phyloP scores from a whole-genome alignment of 2,888 invertebrate genomes.

The Dexiosoma caninum region DNA sequence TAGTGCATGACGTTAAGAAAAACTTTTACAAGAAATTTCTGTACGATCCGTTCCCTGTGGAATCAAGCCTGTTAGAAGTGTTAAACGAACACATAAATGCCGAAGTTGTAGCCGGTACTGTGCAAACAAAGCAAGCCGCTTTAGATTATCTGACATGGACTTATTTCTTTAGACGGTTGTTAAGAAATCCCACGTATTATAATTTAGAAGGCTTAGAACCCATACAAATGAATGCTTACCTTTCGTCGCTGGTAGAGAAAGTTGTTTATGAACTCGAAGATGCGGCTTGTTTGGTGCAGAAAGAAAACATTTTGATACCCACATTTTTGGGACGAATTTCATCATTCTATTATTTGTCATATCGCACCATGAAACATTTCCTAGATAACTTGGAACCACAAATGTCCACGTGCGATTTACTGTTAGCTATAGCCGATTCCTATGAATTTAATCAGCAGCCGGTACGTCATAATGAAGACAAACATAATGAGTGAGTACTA shows the following conservation, averaged over 20 bases:
- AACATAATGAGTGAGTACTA: conserved; percentile 87
- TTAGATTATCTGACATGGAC: conserved; percentile 99
- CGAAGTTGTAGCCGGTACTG: conserved; percentile 96
- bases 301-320: conserved; percentile 76
- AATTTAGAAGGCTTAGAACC: conserved; percentile 86
- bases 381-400: conserved; percentile 82
- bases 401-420: conserved; percentile 84
- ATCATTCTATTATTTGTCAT: conserved; percentile 97
- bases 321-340: conserved; percentile 95
- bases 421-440: conserved; percentile 88
- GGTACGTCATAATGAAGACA: conserved; percentile 98
- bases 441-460: conserved; percentile 96
- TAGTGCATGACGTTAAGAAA: conserved; percentile 98
- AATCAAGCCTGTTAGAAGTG: conserved; percentile 94
- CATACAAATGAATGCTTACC: conserved; percentile 84
- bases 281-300: conserved; percentile 89
- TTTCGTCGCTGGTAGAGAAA: conserved; percentile 89
- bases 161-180: conserved; percentile 94
- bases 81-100: conserved; percentile 98
- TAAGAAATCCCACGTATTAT: conserved; percentile 96
- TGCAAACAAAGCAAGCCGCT: conserved; percentile 93
- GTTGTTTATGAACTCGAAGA: conserved; percentile 85
- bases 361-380: conserved; percentile 93
- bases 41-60: conserved; percentile 99
- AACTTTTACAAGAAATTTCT: conserved; percentile 99